Evolutionary conservation across 2,113 vertebrate species (phyloP).

Genomic region (Neolamprologus toae): DNA sequence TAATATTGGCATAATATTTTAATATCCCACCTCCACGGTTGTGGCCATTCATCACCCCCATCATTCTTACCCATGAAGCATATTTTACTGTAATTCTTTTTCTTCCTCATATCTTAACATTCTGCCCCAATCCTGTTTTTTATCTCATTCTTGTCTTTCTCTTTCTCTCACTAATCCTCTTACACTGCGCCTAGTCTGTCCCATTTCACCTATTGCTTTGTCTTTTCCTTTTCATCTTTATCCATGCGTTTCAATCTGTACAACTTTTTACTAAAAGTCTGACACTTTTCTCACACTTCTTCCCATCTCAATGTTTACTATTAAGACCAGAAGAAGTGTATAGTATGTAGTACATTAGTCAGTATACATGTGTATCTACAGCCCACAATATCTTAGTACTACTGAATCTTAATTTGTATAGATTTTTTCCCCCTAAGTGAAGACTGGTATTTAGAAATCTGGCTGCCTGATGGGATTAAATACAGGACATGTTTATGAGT

Average conservation of each 20-base stretch:
- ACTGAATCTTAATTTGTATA: not conserved
- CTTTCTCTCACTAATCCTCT: conserved; percentile 24
- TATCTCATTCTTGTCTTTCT: conserved; percentile 3
- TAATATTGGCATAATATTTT: not conserved
- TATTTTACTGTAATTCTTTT: not conserved
- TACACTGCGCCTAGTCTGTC: not conserved
- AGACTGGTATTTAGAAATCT: not conserved
- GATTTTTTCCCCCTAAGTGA: not conserved
- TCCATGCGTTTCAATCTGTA: not conserved
- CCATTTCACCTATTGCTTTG: not conserved
- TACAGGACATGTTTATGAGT: not conserved
- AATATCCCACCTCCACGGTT: not conserved
- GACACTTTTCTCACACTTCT: not conserved
- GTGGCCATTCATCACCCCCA: not conserved
- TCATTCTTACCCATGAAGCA: not conserved
- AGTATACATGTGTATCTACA: not conserved
- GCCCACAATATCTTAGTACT: not conserved
- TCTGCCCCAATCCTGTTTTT: not conserved
- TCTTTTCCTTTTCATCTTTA: not conserved
- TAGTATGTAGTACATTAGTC: not conserved
- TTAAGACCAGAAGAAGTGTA: not conserved
- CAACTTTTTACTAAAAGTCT: not conserved
- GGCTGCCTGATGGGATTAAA: not conserved
- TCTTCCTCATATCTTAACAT: not conserved
- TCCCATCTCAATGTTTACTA: not conserved